Conservation (phyloP, 2,888 invertebrate genomes). For the Hyles lineata region DNA sequence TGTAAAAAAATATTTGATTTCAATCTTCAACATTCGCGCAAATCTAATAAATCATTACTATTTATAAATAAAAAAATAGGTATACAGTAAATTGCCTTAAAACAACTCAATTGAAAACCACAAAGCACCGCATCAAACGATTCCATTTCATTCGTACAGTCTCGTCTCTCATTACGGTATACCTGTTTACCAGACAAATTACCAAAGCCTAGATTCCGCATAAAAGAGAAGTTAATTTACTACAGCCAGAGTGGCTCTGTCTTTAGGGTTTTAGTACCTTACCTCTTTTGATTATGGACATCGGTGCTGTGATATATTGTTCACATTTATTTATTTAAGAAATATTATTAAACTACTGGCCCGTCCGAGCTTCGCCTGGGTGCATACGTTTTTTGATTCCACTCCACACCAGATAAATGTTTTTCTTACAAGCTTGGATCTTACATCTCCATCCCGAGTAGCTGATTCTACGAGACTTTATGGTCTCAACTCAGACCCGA, state of each 20-base stretch:
- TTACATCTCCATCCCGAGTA: background rate
- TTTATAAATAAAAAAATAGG: too few species aligned
- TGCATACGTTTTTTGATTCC: too few species aligned
- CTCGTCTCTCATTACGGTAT: conserved; percentile 54
- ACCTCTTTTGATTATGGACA: background rate
- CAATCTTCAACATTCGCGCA: too few species aligned
- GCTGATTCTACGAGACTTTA: background rate
- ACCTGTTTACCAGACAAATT: conserved; percentile 60
- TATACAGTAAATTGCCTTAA: too few species aligned
- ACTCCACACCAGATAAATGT: too few species aligned
- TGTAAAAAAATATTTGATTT: too few species aligned
- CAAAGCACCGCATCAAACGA: conserved; percentile 27
- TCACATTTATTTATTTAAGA: too few species aligned
- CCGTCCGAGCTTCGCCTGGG: too few species aligned
- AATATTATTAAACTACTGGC: too few species aligned
- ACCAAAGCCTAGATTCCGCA: conserved; percentile 56
- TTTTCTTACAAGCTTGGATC: too few species aligned
- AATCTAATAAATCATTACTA: too few species aligned
- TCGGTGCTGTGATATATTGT: background rate
- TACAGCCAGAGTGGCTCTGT: conserved; percentile 25
- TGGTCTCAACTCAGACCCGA: background rate
- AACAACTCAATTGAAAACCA: too few species aligned
- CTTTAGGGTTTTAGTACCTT: background rate
- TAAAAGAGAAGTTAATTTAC: conserved; percentile 59
- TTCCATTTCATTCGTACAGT: conserved; percentile 30